Evolutionary conservation across 2,113 vertebrate genomes (phyloP).

Genomic region (Percina caprodes): DNA sequence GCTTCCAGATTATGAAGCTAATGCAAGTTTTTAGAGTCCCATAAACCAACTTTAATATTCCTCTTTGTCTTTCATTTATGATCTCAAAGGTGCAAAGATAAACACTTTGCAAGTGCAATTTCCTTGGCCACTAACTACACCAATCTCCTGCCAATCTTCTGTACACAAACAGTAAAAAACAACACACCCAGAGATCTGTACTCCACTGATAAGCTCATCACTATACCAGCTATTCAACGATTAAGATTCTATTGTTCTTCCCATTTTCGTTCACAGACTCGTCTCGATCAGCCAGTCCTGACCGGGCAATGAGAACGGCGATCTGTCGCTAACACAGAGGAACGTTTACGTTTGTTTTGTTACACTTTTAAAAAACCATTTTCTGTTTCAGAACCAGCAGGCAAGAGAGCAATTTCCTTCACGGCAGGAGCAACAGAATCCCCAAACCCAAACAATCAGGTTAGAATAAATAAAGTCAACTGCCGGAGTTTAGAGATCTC

Average conservation of each 20-base stretch:
- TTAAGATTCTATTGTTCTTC: slow-evolving; percentile 20
- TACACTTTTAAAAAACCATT: slow-evolving; percentile 61
- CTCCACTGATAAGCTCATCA: slow-evolving; percentile 58
- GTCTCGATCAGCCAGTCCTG: neutral
- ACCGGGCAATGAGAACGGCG: slow-evolving; percentile 20
- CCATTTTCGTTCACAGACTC: slow-evolving; percentile 30
- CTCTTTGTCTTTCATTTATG: slow-evolving; percentile 17
- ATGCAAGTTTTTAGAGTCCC: neutral
- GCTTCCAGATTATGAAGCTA: neutral
- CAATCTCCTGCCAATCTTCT: slow-evolving; percentile 40
- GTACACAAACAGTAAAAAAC: slow-evolving; percentile 30
- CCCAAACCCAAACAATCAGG: slow-evolving; percentile 77
- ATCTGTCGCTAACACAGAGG: slow-evolving; percentile 47
- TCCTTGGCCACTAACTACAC: slow-evolving; percentile 1
- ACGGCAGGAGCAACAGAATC: slow-evolving; percentile 64
- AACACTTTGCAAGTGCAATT: slow-evolving; percentile 34
- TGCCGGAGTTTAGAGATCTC: slow-evolving; percentile 63
- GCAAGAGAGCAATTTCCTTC: slow-evolving; percentile 74
- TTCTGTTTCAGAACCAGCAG: slow-evolving; percentile 67
- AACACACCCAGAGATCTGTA: slow-evolving; percentile 41
- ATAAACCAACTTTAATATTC: slow-evolving; percentile 22
- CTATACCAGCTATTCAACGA: slow-evolving; percentile 25
- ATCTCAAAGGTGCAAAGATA: slow-evolving; percentile 23
- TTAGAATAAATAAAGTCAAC: slow-evolving; percentile 76
- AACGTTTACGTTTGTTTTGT: slow-evolving; percentile 62